Evolutionary conservation across 2,888 invertebrate genomes (phyloP), one percentile per base, ranked within the genome.

Genomic region (Tipula vernalis): DNA sequence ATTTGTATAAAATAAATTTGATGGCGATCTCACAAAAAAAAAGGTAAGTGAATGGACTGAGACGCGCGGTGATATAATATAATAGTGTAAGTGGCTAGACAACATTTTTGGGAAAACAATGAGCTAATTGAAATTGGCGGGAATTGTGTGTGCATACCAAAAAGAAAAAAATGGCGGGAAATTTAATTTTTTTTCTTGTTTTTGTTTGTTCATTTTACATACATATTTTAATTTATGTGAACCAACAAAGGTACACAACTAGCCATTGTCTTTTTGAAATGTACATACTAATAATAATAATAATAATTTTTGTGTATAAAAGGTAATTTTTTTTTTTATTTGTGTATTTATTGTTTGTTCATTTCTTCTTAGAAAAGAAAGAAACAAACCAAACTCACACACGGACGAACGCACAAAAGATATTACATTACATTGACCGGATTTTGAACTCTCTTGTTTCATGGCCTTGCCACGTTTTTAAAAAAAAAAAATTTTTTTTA

Each of bases 381-480:
- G 71, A 71, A 28, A 71, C 71, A 18, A 71, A 71, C 71, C 71
- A 28, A 39, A 39, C 3, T 2, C 3, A 71, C 71, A 71, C 18
- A 28, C 0, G 28, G 28, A 71, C 18, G 28, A 71, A 5, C 10
- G 6, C 3, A 44, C 3, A 44, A n/a, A 28, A 28, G 28, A 28
- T 71, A 71, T 71, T 71, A 71, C 71, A 71, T 71, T 71, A 71
- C 71, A 71, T 71, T 71, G 71, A 71, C 71, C 71, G 71, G 71
- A 71, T 71, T 71, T 71, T 71, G 71, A 71, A 71, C 71, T 71
- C 71, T 18, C 28, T 71, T 28, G 13, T 71, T 71, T 71, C 71
- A 71, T 71, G 71, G 71, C 71, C 71, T 71, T 71, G 71, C 71
- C 71, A 71, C 71, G 71, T 71, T 71, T 71, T 71, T 71, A 39